Evolutionary conservation across 2,888 invertebrate genomes (phyloP).

Genomic region (Sarcophaga caerulescens): DNA sequence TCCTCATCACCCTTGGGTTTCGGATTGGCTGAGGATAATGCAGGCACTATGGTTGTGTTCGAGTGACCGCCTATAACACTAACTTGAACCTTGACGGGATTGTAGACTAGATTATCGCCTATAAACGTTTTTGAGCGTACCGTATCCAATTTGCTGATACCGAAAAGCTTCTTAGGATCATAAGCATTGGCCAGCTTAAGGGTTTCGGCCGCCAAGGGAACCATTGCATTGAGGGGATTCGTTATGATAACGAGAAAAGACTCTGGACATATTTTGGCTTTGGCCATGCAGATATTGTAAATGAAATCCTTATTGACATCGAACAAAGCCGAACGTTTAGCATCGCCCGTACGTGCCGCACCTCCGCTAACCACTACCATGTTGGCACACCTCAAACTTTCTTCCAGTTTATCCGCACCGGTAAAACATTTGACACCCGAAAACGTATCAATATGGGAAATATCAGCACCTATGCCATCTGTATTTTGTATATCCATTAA

Average conservation of each 20-base stretch:
- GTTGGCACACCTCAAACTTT: conserved; percentile 89
- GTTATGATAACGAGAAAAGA: conserved; percentile 96
- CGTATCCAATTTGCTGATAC: conserved; percentile 97
- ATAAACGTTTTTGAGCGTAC: conserved; percentile 96
- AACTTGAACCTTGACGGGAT: conserved; percentile 89
- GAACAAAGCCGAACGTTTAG: conserved; percentile 93
- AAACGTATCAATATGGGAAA: conserved; percentile 94
- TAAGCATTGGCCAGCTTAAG: conserved; percentile 88
- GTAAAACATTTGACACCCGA: conserved; percentile 29
- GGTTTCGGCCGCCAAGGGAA: conserved; percentile 96
- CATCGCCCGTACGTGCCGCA: conserved; percentile 97
- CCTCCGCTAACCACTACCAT: conserved; percentile 97
- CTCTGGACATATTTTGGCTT: conserved; percentile 91
- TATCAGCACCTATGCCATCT: conserved; percentile 96
- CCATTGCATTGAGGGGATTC: conserved; percentile 98
- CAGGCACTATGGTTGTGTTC: conserved; percentile 96
- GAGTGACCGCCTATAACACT: conserved; percentile 99
- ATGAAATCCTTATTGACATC: conserved; percentile 97
- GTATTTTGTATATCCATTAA: conserved; percentile 95
- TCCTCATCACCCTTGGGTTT: conserved; percentile 88
- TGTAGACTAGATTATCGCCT: conserved; percentile 91
- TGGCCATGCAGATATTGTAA: conserved; percentile 88
- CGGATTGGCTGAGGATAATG: conserved; percentile 94
- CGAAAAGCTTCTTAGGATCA: conserved; percentile 94
- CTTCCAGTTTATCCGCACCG: conserved; percentile 87